Evolutionary conservation across 2,797 vertebrate species (phyloP).

Genomic region (Arremon aurantiirostris): DNA sequence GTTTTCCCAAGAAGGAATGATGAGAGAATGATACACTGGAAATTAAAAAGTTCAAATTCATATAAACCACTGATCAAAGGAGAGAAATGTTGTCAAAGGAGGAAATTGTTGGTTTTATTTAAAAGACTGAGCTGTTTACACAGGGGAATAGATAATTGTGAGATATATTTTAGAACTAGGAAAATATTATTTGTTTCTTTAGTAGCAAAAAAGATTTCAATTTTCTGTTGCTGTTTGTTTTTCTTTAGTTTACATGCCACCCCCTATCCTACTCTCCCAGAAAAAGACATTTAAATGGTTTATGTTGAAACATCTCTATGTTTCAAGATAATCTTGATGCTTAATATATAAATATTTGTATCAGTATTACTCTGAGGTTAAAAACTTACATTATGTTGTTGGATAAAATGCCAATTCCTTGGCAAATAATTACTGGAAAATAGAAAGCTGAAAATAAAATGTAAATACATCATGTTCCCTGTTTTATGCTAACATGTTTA

Average conservation of each 20-base stretch:
- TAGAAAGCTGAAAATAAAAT: neutral
- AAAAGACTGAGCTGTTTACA: neutral
- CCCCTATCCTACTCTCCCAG: accelerated
- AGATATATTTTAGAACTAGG: neutral
- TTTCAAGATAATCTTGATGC: neutral
- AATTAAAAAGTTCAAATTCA: neutral
- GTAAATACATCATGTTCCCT: accelerated
- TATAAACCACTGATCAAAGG: neutral
- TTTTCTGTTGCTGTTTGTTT: neutral
- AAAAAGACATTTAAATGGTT: neutral
- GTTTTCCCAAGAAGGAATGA: neutral
- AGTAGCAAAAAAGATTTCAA: neutral
- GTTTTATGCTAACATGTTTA: neutral
- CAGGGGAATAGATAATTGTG: neutral
- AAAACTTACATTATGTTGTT: neutral
- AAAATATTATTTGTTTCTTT: neutral
- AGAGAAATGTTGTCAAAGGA: neutral
- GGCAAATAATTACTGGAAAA: neutral
- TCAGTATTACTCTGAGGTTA: neutral
- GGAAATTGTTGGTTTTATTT: neutral
- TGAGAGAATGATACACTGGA: neutral
- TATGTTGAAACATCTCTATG: neutral
- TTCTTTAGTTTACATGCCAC: neutral
- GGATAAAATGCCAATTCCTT: neutral
- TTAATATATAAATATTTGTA: neutral